These are phyloP conservation scores for Catocala sponsa DNA, from an alignment of 2,888 invertebrate genomes.

Conservation along the genomic window DNA sequence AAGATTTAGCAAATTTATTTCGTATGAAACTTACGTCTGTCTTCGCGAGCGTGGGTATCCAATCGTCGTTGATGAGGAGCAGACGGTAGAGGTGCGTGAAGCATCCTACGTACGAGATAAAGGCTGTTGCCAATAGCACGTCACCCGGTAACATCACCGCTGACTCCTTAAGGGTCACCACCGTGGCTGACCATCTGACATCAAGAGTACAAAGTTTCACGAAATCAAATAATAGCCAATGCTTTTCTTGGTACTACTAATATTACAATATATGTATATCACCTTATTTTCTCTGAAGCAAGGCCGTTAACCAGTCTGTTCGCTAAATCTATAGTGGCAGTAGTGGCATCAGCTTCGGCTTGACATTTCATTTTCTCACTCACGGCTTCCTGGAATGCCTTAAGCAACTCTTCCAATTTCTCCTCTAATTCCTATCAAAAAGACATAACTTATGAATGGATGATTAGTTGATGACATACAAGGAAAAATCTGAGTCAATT, in stretches of 20 bases:
- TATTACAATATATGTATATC: not conserved
- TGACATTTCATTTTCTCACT: constrained; percentile 96
- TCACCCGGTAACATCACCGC: constrained; percentile 96
- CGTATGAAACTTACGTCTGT: constrained; percentile 81
- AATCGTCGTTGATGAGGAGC: constrained; percentile 93
- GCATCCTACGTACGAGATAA: constrained; percentile 98
- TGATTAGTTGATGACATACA: not conserved
- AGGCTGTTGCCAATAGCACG: constrained; percentile 95
- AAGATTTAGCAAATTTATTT: too few species aligned
- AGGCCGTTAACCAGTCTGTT: constrained; percentile 97
- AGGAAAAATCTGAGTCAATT: too few species aligned
- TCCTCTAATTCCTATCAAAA: constrained; percentile 90
- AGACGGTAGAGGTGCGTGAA: constrained; percentile 95
- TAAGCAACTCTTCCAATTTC: constrained; percentile 92
- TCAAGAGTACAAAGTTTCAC: not conserved
- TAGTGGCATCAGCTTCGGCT: constrained; percentile 96
- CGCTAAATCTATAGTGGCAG: constrained; percentile 95
- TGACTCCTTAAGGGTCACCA: constrained; percentile 90
- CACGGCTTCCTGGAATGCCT: constrained; percentile 95
- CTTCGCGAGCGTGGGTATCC: constrained; percentile 93
- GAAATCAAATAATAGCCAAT: too few species aligned
- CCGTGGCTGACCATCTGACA: constrained; percentile 79
- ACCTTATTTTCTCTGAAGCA: constrained; percentile 94
- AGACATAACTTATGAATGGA: not conserved
- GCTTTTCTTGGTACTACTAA: too few species aligned